Conservation (phyloP, 1,140 invertebrate species). For the Aricia agestis region DNA sequence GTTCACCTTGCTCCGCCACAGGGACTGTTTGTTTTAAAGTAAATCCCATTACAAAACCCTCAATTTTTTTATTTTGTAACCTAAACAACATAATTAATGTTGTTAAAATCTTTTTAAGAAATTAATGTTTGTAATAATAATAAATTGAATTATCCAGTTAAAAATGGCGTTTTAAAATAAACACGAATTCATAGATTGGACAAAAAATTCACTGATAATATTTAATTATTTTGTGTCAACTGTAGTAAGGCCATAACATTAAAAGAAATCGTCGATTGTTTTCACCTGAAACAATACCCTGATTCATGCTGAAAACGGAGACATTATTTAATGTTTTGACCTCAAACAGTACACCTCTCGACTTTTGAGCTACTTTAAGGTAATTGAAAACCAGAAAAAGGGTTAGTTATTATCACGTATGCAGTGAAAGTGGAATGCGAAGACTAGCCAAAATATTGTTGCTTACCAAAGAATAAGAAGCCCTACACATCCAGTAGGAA, state of each 20-base stretch:
- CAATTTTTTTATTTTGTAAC: too few relatives aligned
- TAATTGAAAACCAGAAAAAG: background rate
- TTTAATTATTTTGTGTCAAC: background rate
- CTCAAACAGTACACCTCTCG: background rate
- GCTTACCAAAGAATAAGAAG: background rate
- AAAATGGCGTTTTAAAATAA: background rate
- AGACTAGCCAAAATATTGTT: background rate
- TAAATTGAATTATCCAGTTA: too few relatives aligned
- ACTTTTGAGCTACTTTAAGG: background rate
- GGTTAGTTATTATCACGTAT: background rate
- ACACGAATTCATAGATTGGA: background rate
- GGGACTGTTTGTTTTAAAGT: too few relatives aligned
- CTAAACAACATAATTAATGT: too few relatives aligned
- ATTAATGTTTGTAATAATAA: background rate
- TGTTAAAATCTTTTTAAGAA: background rate
- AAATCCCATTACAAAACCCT: too few relatives aligned
- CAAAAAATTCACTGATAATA: background rate
- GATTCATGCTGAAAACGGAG: background rate
- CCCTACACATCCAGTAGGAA: background rate
- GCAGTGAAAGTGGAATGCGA: background rate
- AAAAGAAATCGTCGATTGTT: background rate
- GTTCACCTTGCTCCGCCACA: too few relatives aligned
- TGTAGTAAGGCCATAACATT: background rate
- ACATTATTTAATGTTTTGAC: background rate
- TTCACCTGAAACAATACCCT: background rate